Conservation (phyloP, 2,888 invertebrate genomes). For the Ophraella communa region DNA sequence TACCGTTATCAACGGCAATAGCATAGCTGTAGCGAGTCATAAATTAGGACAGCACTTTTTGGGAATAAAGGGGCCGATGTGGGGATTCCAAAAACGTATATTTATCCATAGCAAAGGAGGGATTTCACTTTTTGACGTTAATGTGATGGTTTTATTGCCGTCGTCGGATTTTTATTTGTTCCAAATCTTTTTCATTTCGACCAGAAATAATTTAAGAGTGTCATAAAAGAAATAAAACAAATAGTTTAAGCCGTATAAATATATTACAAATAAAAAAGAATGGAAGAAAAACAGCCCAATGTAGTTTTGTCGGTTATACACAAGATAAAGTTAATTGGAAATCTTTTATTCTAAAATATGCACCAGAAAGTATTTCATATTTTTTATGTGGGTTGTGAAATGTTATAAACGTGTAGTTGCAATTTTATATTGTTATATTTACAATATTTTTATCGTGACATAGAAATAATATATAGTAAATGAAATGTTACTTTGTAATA, state of each 20-base stretch:
- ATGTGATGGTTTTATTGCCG: constrained; percentile 22
- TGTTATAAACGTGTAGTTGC: too few relatives aligned
- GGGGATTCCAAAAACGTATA: constrained; percentile 9
- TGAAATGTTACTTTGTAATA: too few relatives aligned
- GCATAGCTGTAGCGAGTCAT: constrained; percentile 12
- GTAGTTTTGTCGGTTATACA: too few relatives aligned
- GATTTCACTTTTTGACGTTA: constrained; percentile 18
- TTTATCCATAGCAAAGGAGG: constrained; percentile 11
- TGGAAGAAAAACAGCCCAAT: too few relatives aligned
- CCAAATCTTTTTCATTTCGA: constrained; percentile 7
- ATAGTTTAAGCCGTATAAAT: not conserved
- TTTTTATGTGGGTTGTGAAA: too few relatives aligned
- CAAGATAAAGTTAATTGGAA: too few relatives aligned
- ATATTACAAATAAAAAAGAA: not conserved
- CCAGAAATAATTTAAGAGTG: constrained; percentile 1
- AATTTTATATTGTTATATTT: too few relatives aligned
- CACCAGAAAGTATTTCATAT: too few relatives aligned
- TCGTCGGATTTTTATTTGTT: constrained; percentile 14
- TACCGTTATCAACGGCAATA: constrained; percentile 23
- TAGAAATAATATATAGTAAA: too few relatives aligned
- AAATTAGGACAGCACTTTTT: constrained; percentile 23
- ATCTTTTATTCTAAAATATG: too few relatives aligned
- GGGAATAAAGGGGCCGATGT: constrained; percentile 6
- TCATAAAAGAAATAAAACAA: not conserved
- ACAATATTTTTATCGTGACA: too few relatives aligned